Base-by-base conservation (phyloP, 2,888 invertebrate genomes). In the Hydraecia micacea region DNA sequence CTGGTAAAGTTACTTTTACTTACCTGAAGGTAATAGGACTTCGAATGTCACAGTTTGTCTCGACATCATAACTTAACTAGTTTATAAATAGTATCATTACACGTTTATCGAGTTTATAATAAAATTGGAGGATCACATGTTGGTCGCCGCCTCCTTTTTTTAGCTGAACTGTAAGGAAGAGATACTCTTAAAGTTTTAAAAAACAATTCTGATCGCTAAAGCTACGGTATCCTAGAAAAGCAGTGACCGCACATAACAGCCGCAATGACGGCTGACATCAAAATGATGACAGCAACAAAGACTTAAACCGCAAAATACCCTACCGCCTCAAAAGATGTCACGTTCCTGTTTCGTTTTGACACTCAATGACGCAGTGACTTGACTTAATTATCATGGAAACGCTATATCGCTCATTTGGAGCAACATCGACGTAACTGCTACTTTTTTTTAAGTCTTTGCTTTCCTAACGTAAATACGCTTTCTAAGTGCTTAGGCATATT, bases 101-200 rank as follows among this genome's bases (percentile, higher is more conserved):
- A 52, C 13, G 21, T 52, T 69, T n/a, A n/a, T n/a, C n/a, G n/a
- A 62, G 13, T 39, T 81, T 66, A 77, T 32, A 49, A 15, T 36
- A 28, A 11, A 25, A 71, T 21, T 49, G 58, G 18, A 4, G 46
- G 42, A 13, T 71, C 67, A 58, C 8, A 60, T 42, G 9, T 46
- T 46, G 77, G 70, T 15, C 67, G 52, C 15, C 78, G 62, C n/a
- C 66, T 77, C 18, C 36, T 79, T 8, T 52, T 79, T 5, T 52
- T 81, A n/a, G 58, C 67, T 13, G 83, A 70, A 1, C 81, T 82
- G 52, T 46, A 81, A 67, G 13, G 15, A n/a, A 58, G 28, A 28
- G 42, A 60, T 3, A 15, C 7, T 62, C 3, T 42, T 28, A 18
- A 36, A 63, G 15, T 42, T 9, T 13, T 13, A 13, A 21, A 13